Percentiles rank a stretch among this genome's conserved stretches.
Conservation (phyloP, 2,888 invertebrate species). For the Eudemis profundana region DNA sequence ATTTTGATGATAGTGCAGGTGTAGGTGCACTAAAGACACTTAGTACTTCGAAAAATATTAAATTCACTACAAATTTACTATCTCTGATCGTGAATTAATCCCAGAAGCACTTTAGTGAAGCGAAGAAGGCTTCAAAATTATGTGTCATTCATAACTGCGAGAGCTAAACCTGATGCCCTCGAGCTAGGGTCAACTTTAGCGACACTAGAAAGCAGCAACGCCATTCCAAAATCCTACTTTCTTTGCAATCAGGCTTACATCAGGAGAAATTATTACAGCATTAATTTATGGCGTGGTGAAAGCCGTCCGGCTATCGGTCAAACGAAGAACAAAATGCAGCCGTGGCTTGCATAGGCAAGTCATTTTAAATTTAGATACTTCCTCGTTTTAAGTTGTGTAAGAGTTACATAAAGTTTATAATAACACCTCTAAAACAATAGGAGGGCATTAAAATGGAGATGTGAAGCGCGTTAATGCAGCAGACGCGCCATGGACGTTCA, state of each 20-base stretch:
- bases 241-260: constrained; percentile 33
- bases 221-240: constrained; percentile 36
- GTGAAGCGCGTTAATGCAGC: constrained; percentile 23
- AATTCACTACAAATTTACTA: too few species aligned
- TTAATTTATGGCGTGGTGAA: constrained; percentile 43
- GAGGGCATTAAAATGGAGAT: constrained; percentile 33
- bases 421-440: constrained; percentile 48
- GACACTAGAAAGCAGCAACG: constrained; percentile 25
- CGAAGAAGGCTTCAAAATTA: not conserved
- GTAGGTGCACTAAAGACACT: too few species aligned
- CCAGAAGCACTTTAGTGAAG: not conserved
- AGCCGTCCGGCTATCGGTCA: constrained; percentile 36
- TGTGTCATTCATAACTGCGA: not conserved
- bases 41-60: too few species aligned
- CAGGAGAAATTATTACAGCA: constrained; percentile 43
- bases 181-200: constrained; percentile 11
- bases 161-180: not conserved
- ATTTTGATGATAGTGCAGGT: too few species aligned
- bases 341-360: constrained; percentile 42
- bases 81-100: too few species aligned
- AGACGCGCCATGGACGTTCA: constrained; percentile 30
- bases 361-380: constrained; percentile 54
- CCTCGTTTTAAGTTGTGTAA: constrained; percentile 59
- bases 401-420: constrained; percentile 54
- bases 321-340: constrained; percentile 40